Evolutionary conservation across 2,888 invertebrate species (phyloP).

Genomic region (Tipula confusa): DNA sequence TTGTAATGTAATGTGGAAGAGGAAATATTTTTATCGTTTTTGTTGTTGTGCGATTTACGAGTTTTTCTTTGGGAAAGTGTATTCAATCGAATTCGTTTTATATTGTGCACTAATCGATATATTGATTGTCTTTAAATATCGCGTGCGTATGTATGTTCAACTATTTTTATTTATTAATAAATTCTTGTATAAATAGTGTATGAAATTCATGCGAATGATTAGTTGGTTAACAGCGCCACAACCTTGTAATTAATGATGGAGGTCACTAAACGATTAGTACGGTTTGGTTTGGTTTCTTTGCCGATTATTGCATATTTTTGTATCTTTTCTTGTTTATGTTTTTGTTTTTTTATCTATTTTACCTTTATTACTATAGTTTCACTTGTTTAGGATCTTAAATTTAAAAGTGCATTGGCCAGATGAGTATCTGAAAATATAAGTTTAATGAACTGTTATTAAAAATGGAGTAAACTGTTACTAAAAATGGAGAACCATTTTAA

Average conservation of each 20-base stretch:
- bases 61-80: background rate
- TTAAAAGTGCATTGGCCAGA: background rate
- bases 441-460: no score
- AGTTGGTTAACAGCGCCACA: background rate
- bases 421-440: no score
- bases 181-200: background rate
- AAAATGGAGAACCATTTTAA: no score
- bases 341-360: background rate
- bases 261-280: slow-evolving; percentile 14
- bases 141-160: background rate
- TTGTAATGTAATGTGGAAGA: background rate
- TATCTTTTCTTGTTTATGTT: background rate
- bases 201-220: background rate
- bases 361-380: background rate
- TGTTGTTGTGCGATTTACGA: background rate
- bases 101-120: background rate
- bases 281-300: background rate
- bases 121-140: background rate
- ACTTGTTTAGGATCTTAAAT: no score
- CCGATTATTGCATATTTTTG: background rate
- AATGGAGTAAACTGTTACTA: no score
- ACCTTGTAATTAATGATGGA: background rate
- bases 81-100: background rate
- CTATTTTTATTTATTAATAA: background rate
- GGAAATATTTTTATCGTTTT: background rate